phyloP scores from a whole-genome alignment of 2,888 invertebrate genomes.

The Aricia artaxerxes region DNA sequence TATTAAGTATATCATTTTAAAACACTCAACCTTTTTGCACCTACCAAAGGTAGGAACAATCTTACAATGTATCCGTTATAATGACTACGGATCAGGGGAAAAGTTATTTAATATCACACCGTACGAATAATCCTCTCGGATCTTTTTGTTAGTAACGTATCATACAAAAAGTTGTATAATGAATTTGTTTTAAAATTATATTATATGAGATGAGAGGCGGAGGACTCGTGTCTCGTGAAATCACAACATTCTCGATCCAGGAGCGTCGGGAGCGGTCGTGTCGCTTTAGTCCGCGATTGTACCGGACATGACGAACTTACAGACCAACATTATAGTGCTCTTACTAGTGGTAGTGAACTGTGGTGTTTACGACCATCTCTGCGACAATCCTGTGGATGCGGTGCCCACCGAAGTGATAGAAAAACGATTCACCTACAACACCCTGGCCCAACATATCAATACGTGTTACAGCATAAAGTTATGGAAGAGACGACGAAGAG shows the following conservation, averaged over 20 bases:
- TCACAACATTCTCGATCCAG: constrained; percentile 21
- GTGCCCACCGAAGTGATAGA: background rate
- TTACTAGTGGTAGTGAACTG: constrained; percentile 38
- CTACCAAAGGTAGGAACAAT: background rate
- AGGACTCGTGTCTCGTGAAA: background rate
- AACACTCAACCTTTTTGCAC: background rate
- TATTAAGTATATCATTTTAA: background rate
- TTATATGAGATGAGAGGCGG: background rate
- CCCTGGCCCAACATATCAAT: background rate
- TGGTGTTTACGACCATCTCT: background rate
- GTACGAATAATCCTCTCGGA: background rate
- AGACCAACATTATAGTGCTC: constrained; percentile 53
- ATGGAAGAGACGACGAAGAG: constrained; percentile 69
- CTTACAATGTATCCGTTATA: background rate
- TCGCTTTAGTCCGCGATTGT: background rate
- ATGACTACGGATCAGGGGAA: constrained; percentile 4
- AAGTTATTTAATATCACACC: constrained; percentile 11
- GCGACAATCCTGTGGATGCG: background rate
- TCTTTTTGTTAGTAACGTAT: background rate
- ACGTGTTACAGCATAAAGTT: constrained; percentile 60
- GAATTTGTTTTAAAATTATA: background rate
- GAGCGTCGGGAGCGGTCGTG: constrained; percentile 31
- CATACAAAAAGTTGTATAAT: background rate
- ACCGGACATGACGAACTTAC: constrained; percentile 50
- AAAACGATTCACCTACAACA: background rate